Evolutionary conservation across 2,888 invertebrate genomes (phyloP), one percentile per base, ranked within the genome.

Genomic region (Melieria crassipennis): DNA sequence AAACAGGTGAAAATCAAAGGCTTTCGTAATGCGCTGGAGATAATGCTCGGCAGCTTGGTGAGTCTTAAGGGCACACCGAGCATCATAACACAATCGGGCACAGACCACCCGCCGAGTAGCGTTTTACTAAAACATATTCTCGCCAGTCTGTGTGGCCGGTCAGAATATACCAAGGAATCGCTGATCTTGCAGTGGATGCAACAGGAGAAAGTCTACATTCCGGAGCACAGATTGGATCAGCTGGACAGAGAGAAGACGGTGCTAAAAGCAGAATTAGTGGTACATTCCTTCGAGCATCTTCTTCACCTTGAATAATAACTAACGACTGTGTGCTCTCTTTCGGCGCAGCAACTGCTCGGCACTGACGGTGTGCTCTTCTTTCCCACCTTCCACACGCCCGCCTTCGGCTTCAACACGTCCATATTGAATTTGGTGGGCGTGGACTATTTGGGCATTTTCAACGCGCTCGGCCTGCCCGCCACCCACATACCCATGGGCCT

Each of bases 401-500:
- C 95, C 0, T 90, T 91, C 47, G 88, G 89, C 72, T 94, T 94
- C 85, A 88, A 91, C 75, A 89, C 91, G 70, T 90, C 92, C 67
- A 83, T 91, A 76, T 79, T 90, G 50, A 89, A 91, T 74, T 61
- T 82, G 0, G 78, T 79, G 48, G 82, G 83, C 5, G 73, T 81
- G 3, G 79, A 82, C 47, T 73, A 76, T 7, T 52, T 84, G 75
- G 69, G 83, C 42, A 73, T 85, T 11, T 85, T 84, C 65, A 85
- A 85, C 71, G 87, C 92, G 10, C 87, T 94, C 9, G 93, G 92
- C 0, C 87, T 94, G 79, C 96, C 96, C 7, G 90, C 92, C 16
- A 92, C 93, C 3, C 90, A 92, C 74, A 91, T 94, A 62, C 94
- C 96, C 4, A 87, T 91, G 85, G 94, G 93, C 0, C 81, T 91